These are phyloP conservation scores for Trachelus troglodyta DNA, from an alignment of 2,888 invertebrate genomes.

Conservation along the genomic window DNA sequence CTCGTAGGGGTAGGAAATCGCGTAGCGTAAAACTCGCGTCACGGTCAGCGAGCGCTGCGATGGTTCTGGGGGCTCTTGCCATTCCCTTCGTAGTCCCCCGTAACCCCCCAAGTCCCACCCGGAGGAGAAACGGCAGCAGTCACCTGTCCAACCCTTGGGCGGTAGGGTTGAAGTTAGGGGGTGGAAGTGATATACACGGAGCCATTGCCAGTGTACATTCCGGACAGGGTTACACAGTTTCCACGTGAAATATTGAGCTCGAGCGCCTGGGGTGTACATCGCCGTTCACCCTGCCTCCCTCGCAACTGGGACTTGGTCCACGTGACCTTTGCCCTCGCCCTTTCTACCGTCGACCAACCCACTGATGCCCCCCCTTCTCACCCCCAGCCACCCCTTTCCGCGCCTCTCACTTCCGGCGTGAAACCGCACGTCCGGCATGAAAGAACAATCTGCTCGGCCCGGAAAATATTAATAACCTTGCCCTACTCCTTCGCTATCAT, in stretches of 20 bases:
- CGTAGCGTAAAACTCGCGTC: conserved; percentile 41
- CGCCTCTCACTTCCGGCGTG: no score
- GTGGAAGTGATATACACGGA: conserved; percentile 43
- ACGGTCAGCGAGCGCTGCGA: conserved; percentile 45
- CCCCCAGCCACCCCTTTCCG: no score
- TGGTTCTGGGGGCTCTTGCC: no score
- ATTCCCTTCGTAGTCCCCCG: no score
- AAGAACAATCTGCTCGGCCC: no score
- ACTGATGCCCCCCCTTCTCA: no score
- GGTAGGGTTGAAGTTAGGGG: conserved; percentile 60
- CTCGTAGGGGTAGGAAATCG: not conserved
- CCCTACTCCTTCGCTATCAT: no score
- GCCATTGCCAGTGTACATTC: conserved; percentile 41
- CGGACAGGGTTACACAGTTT: conserved; percentile 36
- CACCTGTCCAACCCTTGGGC: conserved; percentile 34
- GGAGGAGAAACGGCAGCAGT: conserved; percentile 28
- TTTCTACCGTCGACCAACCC: not conserved
- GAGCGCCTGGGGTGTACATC: not conserved
- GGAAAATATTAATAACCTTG: no score
- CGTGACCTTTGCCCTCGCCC: conserved; percentile 1
- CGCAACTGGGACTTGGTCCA: not conserved
- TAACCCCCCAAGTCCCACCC: conserved; percentile 16
- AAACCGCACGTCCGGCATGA: no score
- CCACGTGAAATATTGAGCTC: conserved; percentile 43
- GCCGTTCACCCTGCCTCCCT: no score